A percentile compares a stretch with the other conserved stretches of the same genome.
phyloP scores from a whole-genome alignment of 2,797 vertebrate species.

The Takifugu rubripes region DNA sequence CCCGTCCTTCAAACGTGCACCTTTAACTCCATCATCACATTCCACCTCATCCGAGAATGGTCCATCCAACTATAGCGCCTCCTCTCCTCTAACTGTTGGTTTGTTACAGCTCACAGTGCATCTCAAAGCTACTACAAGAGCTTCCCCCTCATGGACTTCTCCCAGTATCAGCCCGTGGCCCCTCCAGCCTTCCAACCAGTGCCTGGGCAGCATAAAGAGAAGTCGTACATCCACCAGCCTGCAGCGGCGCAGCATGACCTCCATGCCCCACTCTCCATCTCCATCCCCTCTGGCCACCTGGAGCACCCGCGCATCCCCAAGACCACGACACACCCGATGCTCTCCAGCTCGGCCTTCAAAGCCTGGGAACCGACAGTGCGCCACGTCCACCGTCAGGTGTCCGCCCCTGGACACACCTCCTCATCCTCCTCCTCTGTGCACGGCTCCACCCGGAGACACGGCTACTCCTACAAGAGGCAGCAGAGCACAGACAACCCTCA shows the following conservation, averaged over 20 bases:
- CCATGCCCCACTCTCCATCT: conserved; percentile 74
- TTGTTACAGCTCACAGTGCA: conserved; percentile 73
- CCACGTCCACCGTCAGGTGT: conserved; percentile 72
- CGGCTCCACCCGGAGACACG: conserved; percentile 68
- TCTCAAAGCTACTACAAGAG: conserved; percentile 84
- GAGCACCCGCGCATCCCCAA: conserved; percentile 76
- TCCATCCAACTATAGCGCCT: background rate
- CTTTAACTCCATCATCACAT: conserved; percentile 45
- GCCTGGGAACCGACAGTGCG: conserved; percentile 62
- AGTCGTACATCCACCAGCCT: conserved; percentile 70
- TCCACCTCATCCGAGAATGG: background rate
- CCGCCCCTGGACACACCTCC: conserved; percentile 56
- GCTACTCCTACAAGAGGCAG: conserved; percentile 70
- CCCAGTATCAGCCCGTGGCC: conserved; percentile 66
- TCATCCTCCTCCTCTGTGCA: conserved; percentile 57
- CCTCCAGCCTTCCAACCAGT: conserved; percentile 72
- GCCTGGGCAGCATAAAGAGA: conserved; percentile 69
- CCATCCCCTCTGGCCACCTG: conserved; percentile 71
- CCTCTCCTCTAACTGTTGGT: background rate
- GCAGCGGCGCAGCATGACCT: conserved; percentile 67
- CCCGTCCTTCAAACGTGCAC: conserved; percentile 29
- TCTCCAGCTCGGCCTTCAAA: conserved; percentile 72
- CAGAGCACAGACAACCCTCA: conserved; percentile 83
- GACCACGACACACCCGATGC: conserved; percentile 68
- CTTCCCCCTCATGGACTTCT: conserved; percentile 77